Evolutionary conservation across 2,888 invertebrate genomes (phyloP).

Genomic region (Polydrusus pterygomalis): DNA sequence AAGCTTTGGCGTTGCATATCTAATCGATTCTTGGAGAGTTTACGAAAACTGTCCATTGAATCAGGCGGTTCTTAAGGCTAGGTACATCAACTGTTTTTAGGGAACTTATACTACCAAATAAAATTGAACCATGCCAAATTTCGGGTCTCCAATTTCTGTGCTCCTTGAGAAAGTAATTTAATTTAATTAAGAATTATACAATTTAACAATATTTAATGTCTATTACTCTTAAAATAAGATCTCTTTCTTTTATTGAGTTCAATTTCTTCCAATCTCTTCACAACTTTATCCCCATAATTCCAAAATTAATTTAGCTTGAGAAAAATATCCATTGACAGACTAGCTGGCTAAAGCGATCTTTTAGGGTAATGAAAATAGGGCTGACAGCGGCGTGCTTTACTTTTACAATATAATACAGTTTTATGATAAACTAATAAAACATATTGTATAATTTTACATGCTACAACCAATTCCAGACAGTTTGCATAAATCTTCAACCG

Average conservation of each 20-base stretch:
- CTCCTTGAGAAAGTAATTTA: too few species aligned
- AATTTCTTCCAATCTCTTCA: constrained; percentile 50
- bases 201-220: too few species aligned
- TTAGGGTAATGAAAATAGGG: constrained; percentile 52
- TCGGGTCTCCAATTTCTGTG: too few species aligned
- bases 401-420: background rate
- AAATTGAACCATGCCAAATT: too few species aligned
- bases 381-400: constrained; percentile 22
- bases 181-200: too few species aligned
- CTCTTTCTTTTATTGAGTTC: constrained; percentile 39
- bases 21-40: too few species aligned
- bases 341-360: constrained; percentile 48
- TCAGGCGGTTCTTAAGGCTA: constrained; percentile 45
- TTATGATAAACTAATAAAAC: too few species aligned
- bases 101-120: too few species aligned
- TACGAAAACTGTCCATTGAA: constrained; percentile 2
- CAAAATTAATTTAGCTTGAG: constrained; percentile 53
- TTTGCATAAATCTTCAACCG: too few species aligned
- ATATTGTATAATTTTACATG: too few species aligned
- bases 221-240: constrained; percentile 28
- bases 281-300: constrained; percentile 47
- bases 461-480: too few species aligned
- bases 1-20: constrained; percentile 18
- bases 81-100: too few species aligned
- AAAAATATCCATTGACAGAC: constrained; percentile 53